Percentiles rank a stretch among this genome's conserved stretches.
Conservation (phyloP, 2,888 invertebrate species). For the Conomelus anceps region DNA sequence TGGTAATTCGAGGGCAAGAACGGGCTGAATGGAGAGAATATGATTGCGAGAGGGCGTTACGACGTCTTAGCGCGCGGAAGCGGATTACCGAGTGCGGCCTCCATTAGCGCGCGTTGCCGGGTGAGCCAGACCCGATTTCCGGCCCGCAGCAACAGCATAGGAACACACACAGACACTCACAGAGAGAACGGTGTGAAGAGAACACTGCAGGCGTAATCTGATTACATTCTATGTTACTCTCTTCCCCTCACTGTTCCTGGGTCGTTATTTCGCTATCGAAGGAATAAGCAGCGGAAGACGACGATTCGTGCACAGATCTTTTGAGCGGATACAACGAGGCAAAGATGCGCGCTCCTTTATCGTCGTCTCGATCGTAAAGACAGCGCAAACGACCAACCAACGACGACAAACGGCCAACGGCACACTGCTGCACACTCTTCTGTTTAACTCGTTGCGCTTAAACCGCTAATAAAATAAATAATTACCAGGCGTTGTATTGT, state of each 20-base stretch:
- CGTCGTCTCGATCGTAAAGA: background rate
- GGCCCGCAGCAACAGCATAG: no score
- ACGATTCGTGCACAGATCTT: background rate
- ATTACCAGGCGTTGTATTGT: background rate
- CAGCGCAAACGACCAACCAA: background rate
- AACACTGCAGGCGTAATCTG: background rate
- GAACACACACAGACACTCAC: background rate
- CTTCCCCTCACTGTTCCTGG: background rate
- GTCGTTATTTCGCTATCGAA: background rate
- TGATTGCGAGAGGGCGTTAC: background rate
- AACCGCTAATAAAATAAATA: background rate
- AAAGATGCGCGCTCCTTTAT: background rate
- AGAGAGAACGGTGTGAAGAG: background rate
- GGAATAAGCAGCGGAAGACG: background rate
- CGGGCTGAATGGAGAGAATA: background rate
- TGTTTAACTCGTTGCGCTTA: background rate
- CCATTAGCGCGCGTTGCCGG: background rate
- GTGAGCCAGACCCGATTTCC: background rate
- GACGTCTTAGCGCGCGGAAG: background rate
- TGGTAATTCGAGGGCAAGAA: background rate
- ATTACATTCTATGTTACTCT: background rate
- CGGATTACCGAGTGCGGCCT: background rate
- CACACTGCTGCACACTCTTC: background rate
- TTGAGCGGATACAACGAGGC: background rate
- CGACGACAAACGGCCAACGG: no score